Evolutionary conservation across 2,797 vertebrate species (phyloP).

Genomic region (Pangasius larnaudii): DNA sequence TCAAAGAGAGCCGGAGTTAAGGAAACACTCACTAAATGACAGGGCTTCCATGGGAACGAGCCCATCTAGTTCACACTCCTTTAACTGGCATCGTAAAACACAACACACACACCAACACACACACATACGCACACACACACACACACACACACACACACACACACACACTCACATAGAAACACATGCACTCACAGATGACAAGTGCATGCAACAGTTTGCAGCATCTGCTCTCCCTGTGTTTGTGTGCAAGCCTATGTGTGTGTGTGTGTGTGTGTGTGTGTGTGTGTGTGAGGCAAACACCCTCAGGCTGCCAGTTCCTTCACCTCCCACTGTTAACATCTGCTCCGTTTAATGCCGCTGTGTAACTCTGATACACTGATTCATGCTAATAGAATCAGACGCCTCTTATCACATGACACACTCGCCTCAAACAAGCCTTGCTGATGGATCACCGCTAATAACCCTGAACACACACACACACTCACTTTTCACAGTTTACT

Average conservation of each 20-base stretch:
- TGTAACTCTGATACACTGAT: constrained; percentile 57
- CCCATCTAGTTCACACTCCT: constrained; percentile 69
- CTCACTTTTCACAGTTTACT: constrained; percentile 8
- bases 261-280: constrained; percentile 54
- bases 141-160: constrained; percentile 2
- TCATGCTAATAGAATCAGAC: constrained; percentile 67
- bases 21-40: constrained; percentile 66
- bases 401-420: constrained; percentile 61
- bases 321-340: constrained; percentile 89
- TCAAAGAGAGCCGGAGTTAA: constrained; percentile 76
- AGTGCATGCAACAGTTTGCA: constrained; percentile 82
- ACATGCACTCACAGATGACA: constrained; percentile 53
- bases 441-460: constrained; percentile 56
- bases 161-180: constrained; percentile 23
- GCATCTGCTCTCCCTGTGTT: constrained; percentile 83
- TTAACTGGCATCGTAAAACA: constrained; percentile 71
- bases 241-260: constrained; percentile 53
- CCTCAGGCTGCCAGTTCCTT: constrained; percentile 88
- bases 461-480: constrained; percentile 16
- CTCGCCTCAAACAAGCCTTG: constrained; percentile 37
- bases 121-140: constrained; percentile 14
- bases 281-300: constrained; percentile 67
- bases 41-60: constrained; percentile 73
- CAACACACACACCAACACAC: constrained; percentile 27
- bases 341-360: constrained; percentile 73